These are phyloP conservation scores for Platycnemis pennipes DNA, from an alignment of 2,888 invertebrate species.

Conservation along the genomic window DNA sequence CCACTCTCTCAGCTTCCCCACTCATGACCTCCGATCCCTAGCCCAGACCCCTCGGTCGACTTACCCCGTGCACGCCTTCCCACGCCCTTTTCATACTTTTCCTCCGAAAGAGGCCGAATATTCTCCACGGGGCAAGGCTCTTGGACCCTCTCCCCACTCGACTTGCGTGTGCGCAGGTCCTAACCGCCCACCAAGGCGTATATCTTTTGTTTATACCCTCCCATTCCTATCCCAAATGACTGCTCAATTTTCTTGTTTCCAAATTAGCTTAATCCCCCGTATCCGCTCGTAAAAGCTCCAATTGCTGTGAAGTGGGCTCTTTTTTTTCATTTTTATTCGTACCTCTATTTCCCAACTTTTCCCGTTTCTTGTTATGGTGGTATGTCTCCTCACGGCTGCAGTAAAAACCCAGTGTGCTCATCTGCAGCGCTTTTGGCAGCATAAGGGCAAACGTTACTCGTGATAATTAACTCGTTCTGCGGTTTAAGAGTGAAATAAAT, in stretches of 20 bases:
- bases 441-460: neutral
- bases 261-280: conserved; percentile 19
- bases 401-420: neutral
- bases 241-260: conserved; percentile 43
- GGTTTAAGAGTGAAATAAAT: too few species aligned
- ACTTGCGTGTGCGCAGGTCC: neutral
- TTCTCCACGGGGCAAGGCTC: neutral
- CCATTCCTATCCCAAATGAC: conserved; percentile 16
- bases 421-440: neutral
- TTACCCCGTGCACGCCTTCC: neutral
- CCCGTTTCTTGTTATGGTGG: neutral
- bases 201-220: conserved; percentile 27
- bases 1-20: neutral
- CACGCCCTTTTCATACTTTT: neutral
- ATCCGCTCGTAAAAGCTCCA: conserved; percentile 32
- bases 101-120: neutral
- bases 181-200: neutral
- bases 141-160: neutral
- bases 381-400: neutral
- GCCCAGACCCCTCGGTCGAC: too few species aligned
- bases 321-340: neutral
- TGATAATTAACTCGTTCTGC: too few species aligned
- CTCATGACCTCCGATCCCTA: neutral
- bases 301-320: conserved; percentile 13
- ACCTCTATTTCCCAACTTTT: neutral